Evolutionary conservation across 2,113 vertebrate genomes (phyloP).

Genomic region (Vanacampus margaritifer): DNA sequence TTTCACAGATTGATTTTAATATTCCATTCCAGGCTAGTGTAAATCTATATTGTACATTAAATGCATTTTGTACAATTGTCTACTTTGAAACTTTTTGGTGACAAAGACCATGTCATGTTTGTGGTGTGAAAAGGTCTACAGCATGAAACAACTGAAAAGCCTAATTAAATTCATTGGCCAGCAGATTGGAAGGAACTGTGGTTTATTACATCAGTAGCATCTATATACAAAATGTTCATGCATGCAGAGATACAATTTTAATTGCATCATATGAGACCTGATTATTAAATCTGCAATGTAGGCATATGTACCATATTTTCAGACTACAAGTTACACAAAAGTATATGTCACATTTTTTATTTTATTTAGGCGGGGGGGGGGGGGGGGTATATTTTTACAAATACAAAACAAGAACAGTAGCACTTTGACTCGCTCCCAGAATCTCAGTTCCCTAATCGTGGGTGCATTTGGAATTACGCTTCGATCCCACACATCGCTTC

Average conservation of each 20-base stretch:
- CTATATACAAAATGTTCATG: constrained; percentile 1
- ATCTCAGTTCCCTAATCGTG: too few species aligned
- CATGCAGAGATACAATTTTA: neutral
- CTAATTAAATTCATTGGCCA: neutral
- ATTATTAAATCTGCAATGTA: neutral
- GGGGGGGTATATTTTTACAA: too few species aligned
- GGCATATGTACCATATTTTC: neutral
- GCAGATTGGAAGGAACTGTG: neutral
- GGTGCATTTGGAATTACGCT: too few species aligned
- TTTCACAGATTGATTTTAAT: neutral
- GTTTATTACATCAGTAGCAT: neutral
- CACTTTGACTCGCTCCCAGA: too few species aligned
- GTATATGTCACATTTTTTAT: too few species aligned
- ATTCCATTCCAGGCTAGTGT: constrained; percentile 20
- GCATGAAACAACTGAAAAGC: neutral
- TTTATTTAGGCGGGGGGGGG: too few species aligned
- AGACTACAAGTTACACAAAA: too few species aligned
- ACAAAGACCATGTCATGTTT: neutral
- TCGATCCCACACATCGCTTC: too few species aligned
- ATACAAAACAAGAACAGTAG: too few species aligned
- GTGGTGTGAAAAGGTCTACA: neutral
- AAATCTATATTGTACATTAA: constrained; percentile 35
- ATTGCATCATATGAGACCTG: neutral
- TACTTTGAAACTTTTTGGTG: neutral
- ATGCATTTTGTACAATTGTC: constrained; percentile 24